Percentiles rank a stretch among this genome's conserved stretches.
phyloP scores from a whole-genome alignment of 2,113 vertebrate species.

The Seriola aureovittata region DNA sequence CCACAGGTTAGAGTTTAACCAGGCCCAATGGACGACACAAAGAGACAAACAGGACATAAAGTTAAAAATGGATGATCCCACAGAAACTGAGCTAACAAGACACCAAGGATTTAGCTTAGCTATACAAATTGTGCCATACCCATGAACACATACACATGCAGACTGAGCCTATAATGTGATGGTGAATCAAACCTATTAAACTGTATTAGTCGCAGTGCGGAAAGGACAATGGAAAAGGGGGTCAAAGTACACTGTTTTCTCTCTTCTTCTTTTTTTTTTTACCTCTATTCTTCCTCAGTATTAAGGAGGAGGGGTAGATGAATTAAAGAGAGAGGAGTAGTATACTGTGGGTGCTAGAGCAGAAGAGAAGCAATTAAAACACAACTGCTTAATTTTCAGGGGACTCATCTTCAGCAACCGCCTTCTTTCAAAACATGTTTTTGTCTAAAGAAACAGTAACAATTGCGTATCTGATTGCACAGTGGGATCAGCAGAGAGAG shows the following conservation, averaged over 20 bases:
- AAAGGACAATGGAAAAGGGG: constrained; percentile 58
- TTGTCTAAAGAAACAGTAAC: constrained; percentile 62
- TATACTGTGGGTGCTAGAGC: constrained; percentile 43
- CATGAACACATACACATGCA: constrained; percentile 40
- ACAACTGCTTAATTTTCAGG: constrained; percentile 80
- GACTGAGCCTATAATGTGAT: constrained; percentile 49
- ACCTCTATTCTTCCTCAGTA: constrained; percentile 53
- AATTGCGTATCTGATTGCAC: constrained; percentile 71
- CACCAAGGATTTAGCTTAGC: constrained; percentile 44
- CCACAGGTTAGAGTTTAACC: constrained; percentile 63
- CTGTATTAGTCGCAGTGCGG: constrained; percentile 48
- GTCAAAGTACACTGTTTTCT: constrained; percentile 50
- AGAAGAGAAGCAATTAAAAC: constrained; percentile 87
- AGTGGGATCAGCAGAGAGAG: constrained; percentile 54
- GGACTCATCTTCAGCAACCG: constrained; percentile 62
- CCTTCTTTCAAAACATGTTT: constrained; percentile 60
- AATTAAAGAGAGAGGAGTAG: constrained; percentile 41
- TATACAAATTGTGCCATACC: constrained; percentile 38
- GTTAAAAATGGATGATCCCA: constrained; percentile 48
- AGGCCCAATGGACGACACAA: constrained; percentile 52
- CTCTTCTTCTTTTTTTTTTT: constrained; percentile 16
- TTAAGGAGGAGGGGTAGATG: constrained; percentile 39
- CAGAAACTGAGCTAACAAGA: constrained; percentile 51
- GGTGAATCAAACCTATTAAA: constrained; percentile 62
- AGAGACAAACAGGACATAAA: constrained; percentile 45